phyloP scores from a whole-genome alignment of 2,888 invertebrate genomes.

The Chymomyza fuscimana region DNA sequence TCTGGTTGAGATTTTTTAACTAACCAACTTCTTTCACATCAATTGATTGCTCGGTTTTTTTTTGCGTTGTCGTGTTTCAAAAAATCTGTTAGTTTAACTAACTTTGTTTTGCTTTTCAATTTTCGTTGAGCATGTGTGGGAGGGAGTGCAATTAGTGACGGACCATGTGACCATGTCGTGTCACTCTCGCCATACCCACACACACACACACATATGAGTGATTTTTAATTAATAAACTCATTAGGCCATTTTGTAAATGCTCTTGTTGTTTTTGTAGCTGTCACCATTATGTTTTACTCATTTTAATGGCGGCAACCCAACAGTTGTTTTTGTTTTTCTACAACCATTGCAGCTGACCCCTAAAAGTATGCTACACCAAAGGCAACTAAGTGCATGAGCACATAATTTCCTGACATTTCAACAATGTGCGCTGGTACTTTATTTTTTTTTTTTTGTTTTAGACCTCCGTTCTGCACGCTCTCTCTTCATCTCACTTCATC shows the following conservation, averaged over 20 bases:
- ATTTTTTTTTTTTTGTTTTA: conserved; percentile 40
- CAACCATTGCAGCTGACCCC: conserved; percentile 37
- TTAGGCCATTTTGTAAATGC: conserved; percentile 45
- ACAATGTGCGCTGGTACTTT: conserved; percentile 63
- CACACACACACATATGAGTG: conserved; percentile 37
- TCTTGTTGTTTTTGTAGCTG: neutral
- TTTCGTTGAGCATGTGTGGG: conserved; percentile 37
- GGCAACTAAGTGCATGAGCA: conserved; percentile 28
- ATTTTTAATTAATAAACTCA: conserved; percentile 74
- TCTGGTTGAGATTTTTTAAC: no score
- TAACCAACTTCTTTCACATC: no score
- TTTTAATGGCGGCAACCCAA: conserved; percentile 69
- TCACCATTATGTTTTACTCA: conserved; percentile 47
- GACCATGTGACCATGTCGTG: conserved; percentile 7
- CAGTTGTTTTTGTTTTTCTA: conserved; percentile 26
- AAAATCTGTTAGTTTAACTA: neutral
- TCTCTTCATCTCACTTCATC: neutral
- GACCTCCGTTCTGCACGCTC: neutral
- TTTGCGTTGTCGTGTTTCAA: no score
- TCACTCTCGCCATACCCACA: conserved; percentile 1
- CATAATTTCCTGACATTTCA: conserved; percentile 71
- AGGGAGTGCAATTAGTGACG: conserved; percentile 25
- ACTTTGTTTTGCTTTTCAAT: conserved; percentile 3
- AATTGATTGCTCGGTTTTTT: no score
- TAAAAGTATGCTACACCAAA: conserved; percentile 9